Base-by-base conservation (phyloP, 2,113 vertebrate genomes). In the Acinonyx jubatus region DNA sequence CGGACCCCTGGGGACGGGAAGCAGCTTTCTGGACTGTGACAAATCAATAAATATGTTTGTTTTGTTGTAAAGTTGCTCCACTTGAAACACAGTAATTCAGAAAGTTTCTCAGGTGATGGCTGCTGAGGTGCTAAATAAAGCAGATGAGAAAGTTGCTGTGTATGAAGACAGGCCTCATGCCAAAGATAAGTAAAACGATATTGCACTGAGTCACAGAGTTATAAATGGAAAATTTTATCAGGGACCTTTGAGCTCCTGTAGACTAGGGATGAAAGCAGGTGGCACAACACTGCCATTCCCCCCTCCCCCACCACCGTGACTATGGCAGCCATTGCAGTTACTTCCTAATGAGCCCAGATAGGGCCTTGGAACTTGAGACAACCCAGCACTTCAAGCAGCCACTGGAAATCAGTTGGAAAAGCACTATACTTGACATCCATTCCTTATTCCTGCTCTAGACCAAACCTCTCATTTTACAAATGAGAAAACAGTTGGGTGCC, bases 21-120 rank as follows among this genome's bases (percentile, higher is more conserved):
- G 55, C 74, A 76, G 29, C 69, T 45, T 66, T 55, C 73, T 31
- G 23, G 63, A 63, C 33, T 69, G 88, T 50, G 74, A 87, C 48
- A 27, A 52, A 68, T 69, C 73, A 94, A 36, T 50, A 92, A 71
- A 50, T 55, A 41, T 41, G 3, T 88, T 94, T 80, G 71, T 92
- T 91, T 96, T 95, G 29, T 93, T 84, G 6, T 76, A 81, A 91
- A 36, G 15, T 45, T 96, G 21, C 65, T 52, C 94, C 18, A 31
- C 55, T 97, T 71, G 33, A 57, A 90, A 66, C 63, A 66, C 4
- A 63, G 74, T 76, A 45, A 94, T 38, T 97, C 45, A 91, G 93
- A 55, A 45, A 63, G 29, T 73, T 94, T 96, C 82, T 82, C 86
- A 79, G 41, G 48, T 73, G 66, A 73, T 38, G 18, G 73, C 76